Conservation (phyloP, 2,113 vertebrate species). For the Sander vitreus region DNA sequence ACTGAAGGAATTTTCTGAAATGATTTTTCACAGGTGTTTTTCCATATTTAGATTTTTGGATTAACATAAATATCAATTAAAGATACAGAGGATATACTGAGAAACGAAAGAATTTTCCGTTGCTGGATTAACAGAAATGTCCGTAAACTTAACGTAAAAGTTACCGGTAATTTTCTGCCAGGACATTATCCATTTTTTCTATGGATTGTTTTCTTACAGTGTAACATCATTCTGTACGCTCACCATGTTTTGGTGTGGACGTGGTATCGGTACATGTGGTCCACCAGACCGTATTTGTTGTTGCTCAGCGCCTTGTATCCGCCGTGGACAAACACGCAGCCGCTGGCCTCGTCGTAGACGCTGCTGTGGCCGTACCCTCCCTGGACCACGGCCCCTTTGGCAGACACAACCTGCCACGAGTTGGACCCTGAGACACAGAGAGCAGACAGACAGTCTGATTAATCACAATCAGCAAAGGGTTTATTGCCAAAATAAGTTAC, state of each 20-base stretch:
- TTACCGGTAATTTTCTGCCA: too few species aligned
- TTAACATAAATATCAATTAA: too few species aligned
- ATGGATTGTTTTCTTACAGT: too few species aligned
- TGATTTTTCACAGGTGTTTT: too few species aligned
- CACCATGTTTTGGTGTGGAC: slow-evolving; percentile 89
- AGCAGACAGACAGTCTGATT: not conserved
- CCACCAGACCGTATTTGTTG: slow-evolving; percentile 92
- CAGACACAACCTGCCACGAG: slow-evolving; percentile 87
- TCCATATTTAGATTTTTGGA: too few species aligned
- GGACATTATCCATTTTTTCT: too few species aligned
- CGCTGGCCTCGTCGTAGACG: slow-evolving; percentile 86
- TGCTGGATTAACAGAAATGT: too few species aligned
- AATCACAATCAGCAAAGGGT: not conserved
- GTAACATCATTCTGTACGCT: slow-evolving; percentile 51
- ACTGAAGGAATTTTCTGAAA: too few species aligned
- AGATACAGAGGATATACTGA: too few species aligned
- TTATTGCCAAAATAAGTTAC: too few species aligned
- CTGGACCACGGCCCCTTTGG: slow-evolving; percentile 88
- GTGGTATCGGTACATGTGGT: slow-evolving; percentile 91
- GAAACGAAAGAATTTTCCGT: too few species aligned
- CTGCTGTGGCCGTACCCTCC: slow-evolving; percentile 94
- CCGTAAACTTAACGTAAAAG: too few species aligned
- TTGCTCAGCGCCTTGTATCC: slow-evolving; percentile 92
- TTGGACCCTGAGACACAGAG: slow-evolving; percentile 81
- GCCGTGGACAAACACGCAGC: slow-evolving; percentile 89